Base-by-base conservation (phyloP, 2,113 vertebrate genomes). In the Trogon surrucura region DNA sequence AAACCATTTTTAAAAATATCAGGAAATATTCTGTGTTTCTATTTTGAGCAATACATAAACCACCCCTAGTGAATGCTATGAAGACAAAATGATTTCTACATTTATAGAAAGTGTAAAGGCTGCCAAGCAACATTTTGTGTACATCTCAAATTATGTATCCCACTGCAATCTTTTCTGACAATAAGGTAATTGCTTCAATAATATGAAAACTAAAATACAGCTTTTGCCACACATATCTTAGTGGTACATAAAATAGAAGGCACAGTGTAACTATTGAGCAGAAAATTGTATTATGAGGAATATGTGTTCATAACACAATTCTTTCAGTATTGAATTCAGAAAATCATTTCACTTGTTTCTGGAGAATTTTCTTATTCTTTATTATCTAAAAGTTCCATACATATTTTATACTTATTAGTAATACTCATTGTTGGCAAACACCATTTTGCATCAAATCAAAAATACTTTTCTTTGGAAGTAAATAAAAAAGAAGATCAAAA, bases 151-250 rank as follows among this genome's bases (percentile, higher is more conserved):
- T 97, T 96, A 97, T 97, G 97, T 97, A 95, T 97, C 80, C 22
- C 66, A 41, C 56, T 93, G 51, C 66, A 97, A 80, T 96, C 84
- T 97, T 96, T 93, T 96, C 78, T 95, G 93, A 96, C 95, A 97
- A 95, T 83, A 91, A 92, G 80, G 80, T 97, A 97, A 97, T 96
- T 98, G 96, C 93, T 93, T 98, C 94, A 96, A 70, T 92, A 96
- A 96, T 93, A 94, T 65, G 95, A 95, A 97, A 94, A 54, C 67
- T 62, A 80, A 89, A 94, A 94, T 87, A 94, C 65, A 58, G 48
- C 61, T 96, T 96, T 96, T 95, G 80, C 65, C 67, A 85, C 50
- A 95, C 57, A 96, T 91, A 94, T 95, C 70, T 93, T 85, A 83
- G 72, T 38, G 77, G 80, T 67, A 85, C 83, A 77, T 91, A 97